A percentile compares a stretch with the other conserved stretches of the same genome.
phyloP scores from a whole-genome alignment of 2,797 vertebrate species.

The Neopelma chrysocephalum region DNA sequence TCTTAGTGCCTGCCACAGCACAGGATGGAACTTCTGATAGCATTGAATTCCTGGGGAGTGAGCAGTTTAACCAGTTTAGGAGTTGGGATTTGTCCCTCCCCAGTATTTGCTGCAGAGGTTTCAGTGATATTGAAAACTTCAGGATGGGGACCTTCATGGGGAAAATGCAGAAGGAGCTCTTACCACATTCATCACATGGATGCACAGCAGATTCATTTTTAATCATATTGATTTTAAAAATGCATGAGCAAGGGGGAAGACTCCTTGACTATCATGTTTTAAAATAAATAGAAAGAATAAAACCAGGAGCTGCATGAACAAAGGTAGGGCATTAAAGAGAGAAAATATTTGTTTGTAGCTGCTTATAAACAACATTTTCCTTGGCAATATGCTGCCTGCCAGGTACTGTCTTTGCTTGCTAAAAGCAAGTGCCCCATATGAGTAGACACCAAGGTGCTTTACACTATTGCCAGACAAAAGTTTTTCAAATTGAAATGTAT shows the following conservation, averaged over 20 bases:
- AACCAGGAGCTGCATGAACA: neutral
- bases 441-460: slow-evolving; percentile 13
- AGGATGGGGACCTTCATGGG: neutral
- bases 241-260: neutral
- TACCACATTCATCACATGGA: slow-evolving; percentile 10
- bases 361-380: neutral
- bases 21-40: neutral
- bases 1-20: neutral
- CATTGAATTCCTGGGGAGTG: neutral
- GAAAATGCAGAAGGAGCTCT: neutral
- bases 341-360: neutral
- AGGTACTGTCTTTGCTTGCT: neutral
- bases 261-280: neutral
- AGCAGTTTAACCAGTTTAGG: neutral
- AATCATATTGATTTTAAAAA: slow-evolving; percentile 53
- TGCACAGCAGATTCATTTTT: slow-evolving; percentile 16
- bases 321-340: neutral
- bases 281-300: neutral
- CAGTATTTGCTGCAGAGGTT: neutral
- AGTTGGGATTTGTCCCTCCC: neutral
- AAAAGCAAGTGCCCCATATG: neutral
- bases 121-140: neutral
- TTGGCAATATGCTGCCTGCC: neutral
- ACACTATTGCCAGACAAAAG: neutral
- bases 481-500: neutral